Base-by-base conservation (phyloP, 2,797 vertebrate species). In the Hemibagrus guttatus region DNA sequence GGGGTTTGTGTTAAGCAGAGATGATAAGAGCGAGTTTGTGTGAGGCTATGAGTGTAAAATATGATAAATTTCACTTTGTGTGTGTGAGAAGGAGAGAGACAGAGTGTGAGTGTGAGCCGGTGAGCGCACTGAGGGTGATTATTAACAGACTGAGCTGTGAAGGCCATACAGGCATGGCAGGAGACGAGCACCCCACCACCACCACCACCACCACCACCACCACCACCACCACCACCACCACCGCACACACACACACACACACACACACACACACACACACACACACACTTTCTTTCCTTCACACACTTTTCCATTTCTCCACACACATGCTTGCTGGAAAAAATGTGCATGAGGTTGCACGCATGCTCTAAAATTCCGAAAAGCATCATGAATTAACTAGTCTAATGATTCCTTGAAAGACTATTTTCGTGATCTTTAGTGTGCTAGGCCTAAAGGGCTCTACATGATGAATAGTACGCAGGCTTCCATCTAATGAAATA, bases 141-240 rank as follows among this genome's bases (percentile, higher is more conserved):
- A 86, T 86, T 86, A 81, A 72, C 78, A 72, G 66, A 56, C 78
- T 81, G 78, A 86, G 78, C 76, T 72, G 87, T 74, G 80, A 88
- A 69, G 78, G 69, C 61, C 85, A 84, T 84, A 56, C 64, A 80
- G 28, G 19, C 66, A 58, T 35, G 52, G 76, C 49, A 26, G 79
- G 79, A 72, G 21, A 82, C 14, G 17, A 19, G 58, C 35, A 39
- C 35, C 35, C 35, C 35, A 39, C 35, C 35, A 39, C 35, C 35
- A 4, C 35, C 35, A 80, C 35, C 35, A 80, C 35, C 35, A 39
- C 35, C 35, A 39, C 35, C 35, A 4, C 35, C 35, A 80, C n/a
- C n/a, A n/a, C n/a, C n/a, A n/a, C 56, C 52, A 9, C 2, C n/a
- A 54, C 63, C 35, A 52, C 39, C 35, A 84, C 28, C 46, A 39